Base-by-base conservation (phyloP, 2,797 vertebrate species). In the Pipistrellus pipistrellus region DNA sequence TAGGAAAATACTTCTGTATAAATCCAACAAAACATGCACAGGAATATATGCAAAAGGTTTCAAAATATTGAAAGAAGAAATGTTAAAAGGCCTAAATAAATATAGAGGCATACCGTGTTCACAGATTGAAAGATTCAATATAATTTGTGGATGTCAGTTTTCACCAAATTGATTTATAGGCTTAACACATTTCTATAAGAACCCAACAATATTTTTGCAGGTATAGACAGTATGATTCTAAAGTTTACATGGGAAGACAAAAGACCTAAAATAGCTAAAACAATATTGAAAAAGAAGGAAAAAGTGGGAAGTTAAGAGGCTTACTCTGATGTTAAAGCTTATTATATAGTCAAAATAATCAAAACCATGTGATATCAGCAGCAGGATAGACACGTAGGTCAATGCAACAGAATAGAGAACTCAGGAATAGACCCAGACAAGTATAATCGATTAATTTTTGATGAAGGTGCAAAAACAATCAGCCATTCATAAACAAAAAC, bases 201-300 rank as follows among this genome's bases (percentile, higher is more conserved):
- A 69, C 41, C 10, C 55, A 73, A 17, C 21, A 64, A 32, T 44
- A 12, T n/a, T 57, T 90, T 64, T 69, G 10, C 41, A 73, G 13
- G 46, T 53, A 64, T 30, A 68, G 86, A 80, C 11, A 87, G 46
- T 35, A 25, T 7, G 7, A 17, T 32, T 80, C 57, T 80, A 69
- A 80, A 82, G 48, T 71, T 64, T 81, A 53, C 27, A 48, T 4
- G 23, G 14, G 64, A 91, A 85, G 21, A 3, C 41, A 44, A 78
- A 66, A 27, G 12, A 77, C 51, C 20, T 38, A 38, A 44, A 81
- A 44, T 41, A 85, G 27, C 21, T 51, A 77, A 92, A 90, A 69
- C 15, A 51, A 21, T 72, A n/a, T 48, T 66, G 84, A 78, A 86
- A 66, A 95, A 64, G 68, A 93, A 76, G 25, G 64, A 76, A 12